phyloP scores from a whole-genome alignment of 2,113 vertebrate genomes.

The Noturus placidus region DNA sequence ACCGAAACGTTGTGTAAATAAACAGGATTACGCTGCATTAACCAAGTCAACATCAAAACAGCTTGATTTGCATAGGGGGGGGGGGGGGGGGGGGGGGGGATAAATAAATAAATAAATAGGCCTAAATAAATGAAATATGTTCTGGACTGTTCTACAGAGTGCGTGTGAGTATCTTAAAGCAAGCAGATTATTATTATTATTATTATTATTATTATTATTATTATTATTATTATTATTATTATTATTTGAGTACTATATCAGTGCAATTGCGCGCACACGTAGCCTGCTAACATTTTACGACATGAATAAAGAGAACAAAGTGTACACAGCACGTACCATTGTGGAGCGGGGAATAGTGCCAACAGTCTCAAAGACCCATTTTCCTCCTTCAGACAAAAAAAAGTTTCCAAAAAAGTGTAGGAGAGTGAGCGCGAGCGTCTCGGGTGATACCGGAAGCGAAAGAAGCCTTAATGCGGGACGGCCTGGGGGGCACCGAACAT shows the following conservation, averaged over 20 bases:
- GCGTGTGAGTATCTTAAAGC: slow-evolving; percentile 16
- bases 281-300: too few relatives aligned
- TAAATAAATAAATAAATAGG: background rate
- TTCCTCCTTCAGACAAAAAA: slow-evolving; percentile 68
- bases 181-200: background rate
- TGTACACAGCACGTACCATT: slow-evolving; percentile 81
- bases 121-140: background rate
- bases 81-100: too few relatives aligned
- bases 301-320: slow-evolving; percentile 64
- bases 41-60: background rate
- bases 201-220: too few relatives aligned
- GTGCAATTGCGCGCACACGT: background rate
- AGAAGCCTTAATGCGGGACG: slow-evolving; percentile 60
- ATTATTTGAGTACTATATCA: background rate
- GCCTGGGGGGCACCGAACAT: slow-evolving; percentile 64
- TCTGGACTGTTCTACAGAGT: background rate
- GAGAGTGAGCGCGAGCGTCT: slow-evolving; percentile 57
- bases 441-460: slow-evolving; percentile 71
- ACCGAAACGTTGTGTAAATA: background rate
- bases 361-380: slow-evolving; percentile 80
- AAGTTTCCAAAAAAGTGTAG: slow-evolving; percentile 65
- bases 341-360: slow-evolving; percentile 74
- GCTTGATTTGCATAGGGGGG: background rate
- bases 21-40: background rate
- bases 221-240: background rate